These are phyloP conservation scores for Lepidocyrtoides sp. DNA, from an alignment of 2,888 invertebrate genomes.

Conservation along the genomic window DNA sequence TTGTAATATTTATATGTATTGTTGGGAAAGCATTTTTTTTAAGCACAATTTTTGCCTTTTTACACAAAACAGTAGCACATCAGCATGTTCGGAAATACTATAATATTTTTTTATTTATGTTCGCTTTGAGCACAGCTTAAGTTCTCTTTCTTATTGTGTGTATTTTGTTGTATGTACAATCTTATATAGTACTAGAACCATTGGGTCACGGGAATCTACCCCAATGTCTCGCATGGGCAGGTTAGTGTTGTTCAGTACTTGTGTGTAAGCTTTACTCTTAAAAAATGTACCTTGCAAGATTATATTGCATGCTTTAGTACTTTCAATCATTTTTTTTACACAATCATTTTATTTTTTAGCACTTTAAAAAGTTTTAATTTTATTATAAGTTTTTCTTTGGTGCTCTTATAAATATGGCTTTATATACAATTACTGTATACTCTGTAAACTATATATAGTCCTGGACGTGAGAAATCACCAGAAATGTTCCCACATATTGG, in stretches of 20 bases:
- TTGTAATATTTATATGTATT: slow-evolving; percentile 26
- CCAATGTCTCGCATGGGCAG: slow-evolving; percentile 84
- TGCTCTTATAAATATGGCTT: slow-evolving; percentile 69
- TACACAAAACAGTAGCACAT: neutral
- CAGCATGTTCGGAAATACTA: neutral
- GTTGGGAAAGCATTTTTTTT: slow-evolving; percentile 27
- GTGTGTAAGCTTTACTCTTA: neutral
- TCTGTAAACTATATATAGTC: slow-evolving; percentile 93
- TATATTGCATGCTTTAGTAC: slow-evolving; percentile 48
- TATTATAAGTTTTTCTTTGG: slow-evolving; percentile 84
- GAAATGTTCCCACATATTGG: slow-evolving; percentile 95
- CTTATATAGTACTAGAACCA: slow-evolving; percentile 77
- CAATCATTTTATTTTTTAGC: slow-evolving; percentile 62
- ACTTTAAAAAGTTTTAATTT: slow-evolving; percentile 86
- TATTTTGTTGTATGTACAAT: slow-evolving; percentile 47
- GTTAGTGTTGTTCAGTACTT: slow-evolving; percentile 85
- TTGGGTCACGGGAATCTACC: slow-evolving; percentile 82
- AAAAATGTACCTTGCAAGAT: neutral
- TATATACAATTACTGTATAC: slow-evolving; percentile 24
- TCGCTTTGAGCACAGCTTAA: slow-evolving; percentile 2
- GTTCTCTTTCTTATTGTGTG: slow-evolving; percentile 51
- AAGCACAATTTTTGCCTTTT: neutral
- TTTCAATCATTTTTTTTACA: too few relatives aligned
- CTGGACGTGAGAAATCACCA: slow-evolving; percentile 93
- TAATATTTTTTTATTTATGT: neutral